phyloP scores from a whole-genome alignment of 2,113 vertebrate species.

The Melanocharis versteri region DNA sequence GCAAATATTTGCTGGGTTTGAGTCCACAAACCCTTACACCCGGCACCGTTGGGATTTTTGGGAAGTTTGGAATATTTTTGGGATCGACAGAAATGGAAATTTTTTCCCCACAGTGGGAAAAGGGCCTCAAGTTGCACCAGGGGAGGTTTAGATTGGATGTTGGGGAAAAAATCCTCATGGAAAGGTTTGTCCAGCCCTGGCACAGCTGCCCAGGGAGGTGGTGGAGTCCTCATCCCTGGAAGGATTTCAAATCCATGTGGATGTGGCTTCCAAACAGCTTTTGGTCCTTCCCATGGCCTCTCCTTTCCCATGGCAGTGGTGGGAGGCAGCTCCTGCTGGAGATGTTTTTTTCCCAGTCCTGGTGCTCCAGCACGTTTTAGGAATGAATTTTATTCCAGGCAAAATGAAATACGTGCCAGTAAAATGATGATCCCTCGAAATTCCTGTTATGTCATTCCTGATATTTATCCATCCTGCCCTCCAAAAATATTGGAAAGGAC shows the following conservation, averaged over 20 bases:
- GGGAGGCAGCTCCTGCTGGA: neutral
- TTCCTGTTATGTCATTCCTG: neutral
- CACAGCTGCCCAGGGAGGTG: neutral
- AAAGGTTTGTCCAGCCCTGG: neutral
- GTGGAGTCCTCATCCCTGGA: neutral
- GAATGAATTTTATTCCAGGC: neutral
- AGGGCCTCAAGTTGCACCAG: neutral
- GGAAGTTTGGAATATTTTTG: neutral
- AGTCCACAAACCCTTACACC: neutral
- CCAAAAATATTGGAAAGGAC: neutral
- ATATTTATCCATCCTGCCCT: neutral
- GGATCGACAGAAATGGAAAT: neutral
- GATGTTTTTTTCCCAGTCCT: neutral
- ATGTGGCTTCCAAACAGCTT: neutral
- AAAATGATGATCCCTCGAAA: neutral
- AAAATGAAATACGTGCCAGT: neutral
- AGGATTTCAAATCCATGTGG: neutral
- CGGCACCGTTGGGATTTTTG: neutral
- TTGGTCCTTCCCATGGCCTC: neutral
- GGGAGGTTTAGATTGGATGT: neutral
- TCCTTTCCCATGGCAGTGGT: neutral
- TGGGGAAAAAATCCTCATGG: neutral
- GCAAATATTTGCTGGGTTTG: neutral
- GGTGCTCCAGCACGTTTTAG: neutral
- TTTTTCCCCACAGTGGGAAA: neutral